Evolutionary conservation across 2,888 invertebrate species (phyloP), one percentile per base, ranked within the genome.

Genomic region (Agrochola macilenta): DNA sequence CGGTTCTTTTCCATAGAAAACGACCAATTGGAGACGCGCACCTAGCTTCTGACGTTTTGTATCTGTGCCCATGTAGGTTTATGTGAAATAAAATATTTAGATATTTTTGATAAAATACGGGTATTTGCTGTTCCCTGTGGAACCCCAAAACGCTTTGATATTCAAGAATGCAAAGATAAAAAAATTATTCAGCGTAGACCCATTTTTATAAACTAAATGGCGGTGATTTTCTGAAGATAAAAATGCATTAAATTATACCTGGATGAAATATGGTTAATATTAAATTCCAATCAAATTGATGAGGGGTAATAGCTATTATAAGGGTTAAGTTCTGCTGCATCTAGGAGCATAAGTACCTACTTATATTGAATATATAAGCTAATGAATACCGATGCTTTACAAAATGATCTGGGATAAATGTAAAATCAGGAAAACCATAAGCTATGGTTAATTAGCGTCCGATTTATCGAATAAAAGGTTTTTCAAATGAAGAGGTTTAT

Each of bases 231-330:
- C 35, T 73, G 9, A 63, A 75, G 64, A 73, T 64, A 79, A 39
- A 68, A 17, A 14, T 17, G 26, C 26, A 46, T 69, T 82, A 71
- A 82, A 79, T 82, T 65, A 82, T 43, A 23, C 30, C 43, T n/a
- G 26, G 71, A 71, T 82, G 73, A 82, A 68, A 60, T 71, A 80
- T 81, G 65, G 65, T 57, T 81, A 23, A 76, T 78, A 86, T 85
- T 35, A 86, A 85, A 86, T 83, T 76, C 85, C 83, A 61, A 86
- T 85, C 60, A 74, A 81, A 86, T 78, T 81, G 65, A 85, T 85
- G 77, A 74, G 75, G 35, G 26, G 73, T 71, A 63, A 74, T 69
- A 26, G 64, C 69, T 43, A 23, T 82, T 68, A 63, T 58, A 26
- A 20, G 64, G 74, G 58, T 35, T 54, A 26, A 61, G 43, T 23